These are phyloP conservation scores for Notarius quadriscutis DNA, from an alignment of 2,113 vertebrate species.

Conservation along the genomic window DNA sequence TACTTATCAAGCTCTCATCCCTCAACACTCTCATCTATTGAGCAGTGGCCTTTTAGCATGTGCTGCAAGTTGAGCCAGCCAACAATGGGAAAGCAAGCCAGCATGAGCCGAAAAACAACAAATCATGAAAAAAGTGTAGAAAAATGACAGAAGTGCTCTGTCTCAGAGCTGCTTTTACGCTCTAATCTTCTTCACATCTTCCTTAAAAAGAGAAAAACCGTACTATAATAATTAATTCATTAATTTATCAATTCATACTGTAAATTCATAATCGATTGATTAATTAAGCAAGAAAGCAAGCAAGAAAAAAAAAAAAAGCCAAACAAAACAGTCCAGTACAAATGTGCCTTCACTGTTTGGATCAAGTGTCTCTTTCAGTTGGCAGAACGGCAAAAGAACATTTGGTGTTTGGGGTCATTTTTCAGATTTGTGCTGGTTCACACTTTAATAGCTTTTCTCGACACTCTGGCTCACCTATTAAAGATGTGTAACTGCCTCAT, in stretches of 20 bases:
- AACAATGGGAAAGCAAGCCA: constrained; percentile 41
- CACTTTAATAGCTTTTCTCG: background rate
- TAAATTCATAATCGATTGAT: too few species aligned
- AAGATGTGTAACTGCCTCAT: background rate
- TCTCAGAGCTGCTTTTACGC: background rate
- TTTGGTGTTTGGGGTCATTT: background rate
- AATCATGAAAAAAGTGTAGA: constrained; percentile 19
- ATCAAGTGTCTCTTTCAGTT: background rate
- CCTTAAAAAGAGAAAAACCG: background rate
- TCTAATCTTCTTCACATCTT: background rate
- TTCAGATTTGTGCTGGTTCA: constrained; percentile 2
- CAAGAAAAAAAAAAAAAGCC: background rate
- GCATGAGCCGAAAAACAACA: background rate
- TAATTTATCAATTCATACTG: too few species aligned
- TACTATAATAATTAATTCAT: background rate
- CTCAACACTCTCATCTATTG: constrained; percentile 43
- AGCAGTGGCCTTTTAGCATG: constrained; percentile 54
- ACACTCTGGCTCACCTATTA: background rate
- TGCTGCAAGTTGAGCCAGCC: constrained; percentile 47
- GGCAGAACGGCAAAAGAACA: background rate
- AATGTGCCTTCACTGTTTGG: background rate
- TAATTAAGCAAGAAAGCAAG: background rate
- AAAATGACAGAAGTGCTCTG: constrained; percentile 24
- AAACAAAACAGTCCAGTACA: background rate
- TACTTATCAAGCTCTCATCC: constrained; percentile 61